These are phyloP conservation scores for Sarcophilus harrisii DNA, from an alignment of 2,797 vertebrate species.

Conservation along the genomic window DNA sequence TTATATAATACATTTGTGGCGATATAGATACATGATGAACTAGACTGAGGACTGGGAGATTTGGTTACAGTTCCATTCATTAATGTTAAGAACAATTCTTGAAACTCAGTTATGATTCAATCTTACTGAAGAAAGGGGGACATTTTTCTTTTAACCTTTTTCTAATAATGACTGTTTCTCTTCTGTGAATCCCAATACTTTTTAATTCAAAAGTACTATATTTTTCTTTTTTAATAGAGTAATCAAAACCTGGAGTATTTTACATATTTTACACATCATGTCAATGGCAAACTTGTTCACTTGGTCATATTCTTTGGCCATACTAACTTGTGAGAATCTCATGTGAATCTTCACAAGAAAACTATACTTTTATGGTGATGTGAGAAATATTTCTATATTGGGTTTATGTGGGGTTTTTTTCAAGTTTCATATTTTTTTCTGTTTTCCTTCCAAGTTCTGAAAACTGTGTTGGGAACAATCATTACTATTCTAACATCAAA, in stretches of 20 bases:
- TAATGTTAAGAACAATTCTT: not conserved
- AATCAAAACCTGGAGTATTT: not conserved
- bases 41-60: not conserved
- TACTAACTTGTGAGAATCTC: not conserved
- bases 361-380: not conserved
- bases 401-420: not conserved
- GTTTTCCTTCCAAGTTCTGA: not conserved
- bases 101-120: not conserved
- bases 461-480: constrained; percentile 7
- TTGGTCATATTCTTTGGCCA: not conserved
- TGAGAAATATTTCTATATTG: not conserved
- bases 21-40: not conserved
- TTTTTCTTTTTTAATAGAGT: not conserved
- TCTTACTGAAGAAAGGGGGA: not conserved
- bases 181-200: not conserved
- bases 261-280: not conserved
- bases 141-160: not conserved
- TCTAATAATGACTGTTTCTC: not conserved
- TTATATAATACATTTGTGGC: not conserved
- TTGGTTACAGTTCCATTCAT: not conserved
- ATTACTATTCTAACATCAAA: not conserved
- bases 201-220: not conserved
- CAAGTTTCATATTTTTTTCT: not conserved
- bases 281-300: not conserved
- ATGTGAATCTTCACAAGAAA: not conserved